Base-by-base conservation (phyloP, 2,888 invertebrate genomes). In the Drosophila helvetica region DNA sequence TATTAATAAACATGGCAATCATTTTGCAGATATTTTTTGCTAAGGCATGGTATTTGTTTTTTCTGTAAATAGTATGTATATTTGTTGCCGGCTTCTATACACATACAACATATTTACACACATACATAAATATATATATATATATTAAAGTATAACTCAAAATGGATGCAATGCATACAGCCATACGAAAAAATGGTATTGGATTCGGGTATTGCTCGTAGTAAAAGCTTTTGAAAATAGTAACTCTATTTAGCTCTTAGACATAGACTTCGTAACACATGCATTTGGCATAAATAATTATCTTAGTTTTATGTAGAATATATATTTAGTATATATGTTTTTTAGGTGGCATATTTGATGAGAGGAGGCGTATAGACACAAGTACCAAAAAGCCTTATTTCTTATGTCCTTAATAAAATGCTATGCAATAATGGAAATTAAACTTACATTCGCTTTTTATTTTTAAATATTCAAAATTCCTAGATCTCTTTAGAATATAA, bases 21-120 rank as follows among this genome's bases (percentile, higher is more conserved):
- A 33, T 50, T 53, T 54, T 61, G 47, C 30, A 12, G 22, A 19
- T 59, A 47, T 70, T 60, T 57, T 51, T 57, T 51, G 45, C 58
- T 55, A 53, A 45, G 33, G 22, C 63, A 61, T 52, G 51, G 45
- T 30, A 10, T 56, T 30, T 19, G 47, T 17, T 33, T 33, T 52
- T 33, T 10, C 47, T 64, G 75, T 67, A 84, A 84, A 80, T 80
- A 22, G 22, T 22, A 22, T 22, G 22, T 22, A 79, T 79, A 79
- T 79, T 79, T 83, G 86, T 72, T 72, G 80, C 64, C 68, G 86
- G 78, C 83, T 80, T 74, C 58, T 72, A 70, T 78, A 77, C 74
- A 76, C 76, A 68, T 58, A 75, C 76, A 83, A 71, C 67, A 74
- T 79, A 79, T 84, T 79, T 78, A 86, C 78, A 86, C 19, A 27